Base-by-base conservation (phyloP, 2,888 invertebrate species). In the Melanotus villosus region DNA sequence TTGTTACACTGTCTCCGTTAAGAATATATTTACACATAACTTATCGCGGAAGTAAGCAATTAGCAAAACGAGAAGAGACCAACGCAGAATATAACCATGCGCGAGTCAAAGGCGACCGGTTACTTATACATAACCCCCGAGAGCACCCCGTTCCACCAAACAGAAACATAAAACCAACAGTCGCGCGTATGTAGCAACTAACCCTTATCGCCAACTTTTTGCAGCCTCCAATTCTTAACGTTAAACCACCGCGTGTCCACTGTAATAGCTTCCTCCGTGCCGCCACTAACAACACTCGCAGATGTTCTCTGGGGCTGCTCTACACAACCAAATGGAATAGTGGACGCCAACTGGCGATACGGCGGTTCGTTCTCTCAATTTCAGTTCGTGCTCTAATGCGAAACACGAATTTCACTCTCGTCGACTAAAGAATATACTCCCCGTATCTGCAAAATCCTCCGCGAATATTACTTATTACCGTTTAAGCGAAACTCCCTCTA, bases 241-340 rank as follows among this genome's bases (percentile, higher is more conserved):
- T 79, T 78, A 77, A 80, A 80, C 78, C 79, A 79, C 79, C 79
- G 77, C 77, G 78, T 81, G 80, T 81, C 80, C 78, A 73, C 78
- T 76, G 78, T 82, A 82, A 83, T 81, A 78, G 82, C 81, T 83
- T 82, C 81, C 78, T 82, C 80, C 76, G 76, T 78, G 77, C 79
- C 74, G 73, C 77, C 75, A 75, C 75, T 77, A 81, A 81, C 79
- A 80, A 80, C 80, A 78, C 77, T 78, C 77, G 77, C 82, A 82
- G 81, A 81, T 82, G 82, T 79, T 73, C 78, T 78, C 79, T 77
- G 76, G 75, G 76, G 50, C 50, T 36, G 43, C 58, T 65, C 65
- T 34, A 54, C 59, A 65, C 54, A 54, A 64, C 58, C 52, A 68
- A 68, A 65, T 62, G 54, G 56, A 65, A 67, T 59, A 57, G 68